Percentiles rank a stretch among this genome's conserved stretches.
phyloP scores from a whole-genome alignment of 2,888 invertebrate species.

The Disparrhopalites patrizii region DNA sequence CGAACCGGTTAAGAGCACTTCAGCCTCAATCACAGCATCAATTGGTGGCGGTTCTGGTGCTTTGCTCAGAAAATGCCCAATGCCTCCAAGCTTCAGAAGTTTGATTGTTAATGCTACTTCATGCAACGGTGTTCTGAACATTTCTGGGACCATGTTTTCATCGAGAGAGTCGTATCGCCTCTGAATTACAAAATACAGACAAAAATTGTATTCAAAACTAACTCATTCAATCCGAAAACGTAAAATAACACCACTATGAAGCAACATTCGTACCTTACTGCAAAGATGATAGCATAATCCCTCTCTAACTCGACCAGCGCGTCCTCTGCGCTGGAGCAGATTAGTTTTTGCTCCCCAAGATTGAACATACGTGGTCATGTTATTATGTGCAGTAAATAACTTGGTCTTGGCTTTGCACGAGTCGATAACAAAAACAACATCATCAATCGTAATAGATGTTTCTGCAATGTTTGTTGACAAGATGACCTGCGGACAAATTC shows the following conservation, averaged over 20 bases:
- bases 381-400: conserved; percentile 95
- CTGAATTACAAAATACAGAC: not conserved
- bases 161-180: conserved; percentile 66
- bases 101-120: conserved; percentile 90
- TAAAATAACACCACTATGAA: too few species aligned
- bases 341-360: conserved; percentile 95
- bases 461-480: conserved; percentile 98
- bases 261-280: conserved; percentile 53
- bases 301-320: conserved; percentile 90
- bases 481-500: conserved; percentile 69
- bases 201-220: not conserved
- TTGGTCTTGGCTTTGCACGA: conserved; percentile 97
- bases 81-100: conserved; percentile 80
- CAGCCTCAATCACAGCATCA: conserved; percentile 97
- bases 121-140: conserved; percentile 94
- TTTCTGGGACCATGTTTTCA: conserved; percentile 92
- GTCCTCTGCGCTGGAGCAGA: conserved; percentile 87
- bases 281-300: conserved; percentile 94
- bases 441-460: conserved; percentile 96
- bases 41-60: conserved; percentile 89
- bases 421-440: conserved; percentile 96
- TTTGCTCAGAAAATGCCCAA: conserved; percentile 91
- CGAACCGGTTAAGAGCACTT: conserved; percentile 63
- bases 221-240: not conserved
- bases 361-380: conserved; percentile 97